Conservation (phyloP, 2,888 invertebrate species). For the Rotaria socialis region DNA sequence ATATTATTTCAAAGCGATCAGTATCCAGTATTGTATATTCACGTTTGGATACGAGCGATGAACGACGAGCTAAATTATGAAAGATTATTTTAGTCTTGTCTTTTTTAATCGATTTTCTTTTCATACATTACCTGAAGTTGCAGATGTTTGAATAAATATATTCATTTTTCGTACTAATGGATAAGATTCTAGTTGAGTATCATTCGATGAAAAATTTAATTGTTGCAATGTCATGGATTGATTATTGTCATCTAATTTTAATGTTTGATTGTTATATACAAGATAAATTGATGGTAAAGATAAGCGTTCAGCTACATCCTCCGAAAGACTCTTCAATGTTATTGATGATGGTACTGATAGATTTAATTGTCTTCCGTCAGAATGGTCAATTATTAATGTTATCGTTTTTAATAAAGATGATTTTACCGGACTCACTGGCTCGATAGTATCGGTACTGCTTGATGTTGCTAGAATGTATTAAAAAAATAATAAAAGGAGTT, state of each 20-base stretch:
- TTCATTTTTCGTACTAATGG: not conserved
- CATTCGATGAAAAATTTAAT: not conserved
- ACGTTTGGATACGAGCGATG: not conserved
- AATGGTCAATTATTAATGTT: not conserved
- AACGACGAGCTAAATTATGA: not conserved
- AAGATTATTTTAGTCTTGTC: not conserved
- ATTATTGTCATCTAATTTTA: not conserved
- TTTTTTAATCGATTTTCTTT: too few species aligned
- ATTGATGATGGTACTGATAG: not conserved
- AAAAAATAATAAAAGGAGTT: not conserved
- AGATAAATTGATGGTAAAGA: not conserved
- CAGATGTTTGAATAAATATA: not conserved
- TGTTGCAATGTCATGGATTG: not conserved
- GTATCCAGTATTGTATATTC: not conserved
- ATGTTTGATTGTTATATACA: constrained; percentile 28
- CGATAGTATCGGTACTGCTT: too few species aligned
- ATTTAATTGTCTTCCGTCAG: not conserved
- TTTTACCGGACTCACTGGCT: not conserved
- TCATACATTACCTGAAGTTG: not conserved
- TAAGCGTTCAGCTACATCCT: not conserved
- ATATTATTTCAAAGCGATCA: not conserved
- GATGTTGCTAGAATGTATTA: not conserved
- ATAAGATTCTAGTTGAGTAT: not conserved
- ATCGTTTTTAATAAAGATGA: not conserved
- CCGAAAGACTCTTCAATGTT: not conserved